Evolutionary conservation across 2,797 vertebrate species (phyloP).

Genomic region (Sebastiscus tertius): DNA sequence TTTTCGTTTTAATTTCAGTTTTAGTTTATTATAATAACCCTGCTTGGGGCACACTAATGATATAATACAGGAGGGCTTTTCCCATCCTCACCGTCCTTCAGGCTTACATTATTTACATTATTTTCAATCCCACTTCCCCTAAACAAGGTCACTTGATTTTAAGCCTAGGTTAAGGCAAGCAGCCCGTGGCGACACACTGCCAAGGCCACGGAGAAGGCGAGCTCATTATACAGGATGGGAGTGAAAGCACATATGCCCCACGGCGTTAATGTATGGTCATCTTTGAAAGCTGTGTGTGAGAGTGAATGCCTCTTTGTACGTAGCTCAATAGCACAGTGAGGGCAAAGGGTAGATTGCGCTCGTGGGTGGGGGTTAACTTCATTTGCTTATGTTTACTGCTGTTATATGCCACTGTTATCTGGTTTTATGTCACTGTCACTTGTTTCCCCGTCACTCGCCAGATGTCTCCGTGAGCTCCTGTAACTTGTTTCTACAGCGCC

Average conservation of each 20-base stretch:
- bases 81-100: neutral
- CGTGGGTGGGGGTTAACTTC: conserved; percentile 47
- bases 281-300: conserved; percentile 47
- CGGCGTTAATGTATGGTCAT: conserved; percentile 50
- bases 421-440: neutral
- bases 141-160: conserved; percentile 31
- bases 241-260: conserved; percentile 32
- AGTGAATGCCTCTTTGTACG: conserved; percentile 62
- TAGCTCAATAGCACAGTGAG: conserved; percentile 38
- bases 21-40: too few relatives aligned
- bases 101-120: neutral
- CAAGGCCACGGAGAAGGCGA: conserved; percentile 20
- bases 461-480: conserved; percentile 19
- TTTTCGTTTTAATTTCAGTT: too few relatives aligned
- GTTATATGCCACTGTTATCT: conserved; percentile 32
- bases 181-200: conserved; percentile 15
- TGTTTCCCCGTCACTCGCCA: neutral
- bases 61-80: neutral
- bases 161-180: conserved; percentile 16
- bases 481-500: neutral
- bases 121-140: conserved; percentile 17
- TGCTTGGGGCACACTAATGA: neutral
- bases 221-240: conserved; percentile 40
- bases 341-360: conserved; percentile 35
- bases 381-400: conserved; percentile 42